Conservation (phyloP, 2,113 vertebrate genomes). For the Alaudala cheleensis region DNA sequence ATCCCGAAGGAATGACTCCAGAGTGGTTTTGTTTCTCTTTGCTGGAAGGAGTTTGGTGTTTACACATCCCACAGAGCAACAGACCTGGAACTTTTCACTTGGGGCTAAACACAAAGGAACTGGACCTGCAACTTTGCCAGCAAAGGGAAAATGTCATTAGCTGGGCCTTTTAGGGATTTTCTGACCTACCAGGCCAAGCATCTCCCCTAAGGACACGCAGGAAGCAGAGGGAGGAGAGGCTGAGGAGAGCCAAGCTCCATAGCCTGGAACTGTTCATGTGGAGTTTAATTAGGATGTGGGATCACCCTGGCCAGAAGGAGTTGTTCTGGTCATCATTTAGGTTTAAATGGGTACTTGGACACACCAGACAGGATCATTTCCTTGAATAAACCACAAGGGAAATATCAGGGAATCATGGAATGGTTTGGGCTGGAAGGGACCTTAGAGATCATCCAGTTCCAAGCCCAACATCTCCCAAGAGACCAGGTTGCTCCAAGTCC, state of each 20-base stretch:
- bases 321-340: not conserved
- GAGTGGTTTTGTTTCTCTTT: not conserved
- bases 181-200: not conserved
- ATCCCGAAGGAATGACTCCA: not conserved
- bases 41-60: not conserved
- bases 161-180: not conserved
- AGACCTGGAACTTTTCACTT: not conserved
- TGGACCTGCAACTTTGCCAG: not conserved
- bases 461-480: not conserved
- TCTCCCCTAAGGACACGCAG: not conserved
- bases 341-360: not conserved
- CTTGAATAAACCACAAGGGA: not conserved
- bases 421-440: not conserved
- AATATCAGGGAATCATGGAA: not conserved
- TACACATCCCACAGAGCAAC: not conserved
- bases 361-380: not conserved
- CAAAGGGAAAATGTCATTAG: not conserved
- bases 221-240: not conserved
- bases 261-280: not conserved
- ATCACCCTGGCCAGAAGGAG: not conserved
- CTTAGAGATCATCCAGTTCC: not conserved
- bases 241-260: not conserved
- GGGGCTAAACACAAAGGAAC: slow-evolving; percentile 6
- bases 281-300: not conserved
- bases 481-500: not conserved